Evolutionary conservation across 2,888 invertebrate species (phyloP), one percentile per base, ranked within the genome.

Genomic region (Galeruca laticollis): DNA sequence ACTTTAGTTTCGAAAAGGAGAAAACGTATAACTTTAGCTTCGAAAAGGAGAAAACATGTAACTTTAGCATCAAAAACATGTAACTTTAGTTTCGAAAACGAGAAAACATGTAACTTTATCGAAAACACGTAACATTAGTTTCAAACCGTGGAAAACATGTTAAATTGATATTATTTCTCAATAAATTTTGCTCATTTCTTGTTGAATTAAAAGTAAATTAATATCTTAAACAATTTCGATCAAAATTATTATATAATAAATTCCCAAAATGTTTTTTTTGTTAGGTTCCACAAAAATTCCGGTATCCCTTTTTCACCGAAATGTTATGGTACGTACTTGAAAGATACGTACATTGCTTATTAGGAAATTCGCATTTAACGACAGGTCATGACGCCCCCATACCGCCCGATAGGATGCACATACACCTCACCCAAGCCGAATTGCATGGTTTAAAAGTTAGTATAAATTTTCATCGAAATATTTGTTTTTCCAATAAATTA

Each of bases 251-350:
- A 1, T 6, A 6, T 26, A 26, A 26, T 26, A 26, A 26, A 1
- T 26, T 26, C 6, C 2, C 2, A 10, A 35, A 20, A 54, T 21
- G 0, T 20, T 31, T 18, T 66, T 54, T 57, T 49, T 79, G 81
- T 52, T 85, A 94, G 93, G 98, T 99, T 47, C 97, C 98, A 0
- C 94, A 95, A 80, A 98, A 98, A 87, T 99, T 98, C 87, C 93
- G 99, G 0, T 99, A 98, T 85, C 99, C 99, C 0, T 98, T 98
- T 87, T 99, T 97, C 86, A 96, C 96, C 13, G 98, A 99, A 87
- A 97, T 99, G 93, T 87, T 97, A 70, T 99, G 99, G 98, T 99
- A 98, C 86, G 97, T 98, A 49, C 86, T 98, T 76, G 97, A 97
- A 79, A 90, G 96, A 51, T 98, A 98, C 85, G 95, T 98, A 40